Percentiles rank a stretch among this genome's conserved stretches.
Conservation (phyloP, 30 jellyfish, hydroid and myxozoan species). For the Clytia hemisphaerica region DNA sequence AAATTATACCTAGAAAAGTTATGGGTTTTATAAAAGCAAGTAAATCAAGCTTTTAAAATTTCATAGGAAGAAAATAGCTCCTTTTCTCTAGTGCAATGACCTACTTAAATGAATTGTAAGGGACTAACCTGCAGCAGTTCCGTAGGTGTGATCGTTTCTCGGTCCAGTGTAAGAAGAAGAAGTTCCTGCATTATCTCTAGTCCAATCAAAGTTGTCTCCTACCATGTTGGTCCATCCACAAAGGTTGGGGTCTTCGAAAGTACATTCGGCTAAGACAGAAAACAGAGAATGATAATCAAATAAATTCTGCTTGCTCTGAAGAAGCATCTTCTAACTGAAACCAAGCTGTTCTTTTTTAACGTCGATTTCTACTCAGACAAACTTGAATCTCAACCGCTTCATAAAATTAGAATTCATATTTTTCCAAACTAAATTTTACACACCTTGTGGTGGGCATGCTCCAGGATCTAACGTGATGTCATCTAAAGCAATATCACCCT, state of each 20-base stretch:
- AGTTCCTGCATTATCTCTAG: constrained; percentile 67
- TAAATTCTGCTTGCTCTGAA: too few species aligned
- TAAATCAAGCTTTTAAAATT: not conserved
- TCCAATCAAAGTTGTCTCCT: constrained; percentile 86
- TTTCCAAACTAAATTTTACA: too few species aligned
- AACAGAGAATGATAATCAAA: too few species aligned
- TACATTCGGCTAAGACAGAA: constrained; percentile 61
- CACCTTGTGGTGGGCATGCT: constrained; percentile 86
- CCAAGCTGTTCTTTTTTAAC: too few species aligned
- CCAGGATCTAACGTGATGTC: constrained; percentile 66
- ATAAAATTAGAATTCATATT: too few species aligned
- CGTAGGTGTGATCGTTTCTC: constrained; percentile 66
- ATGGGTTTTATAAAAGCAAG: not conserved
- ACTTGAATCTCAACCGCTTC: too few species aligned
- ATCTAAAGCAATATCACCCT: constrained; percentile 90
- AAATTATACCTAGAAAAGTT: not conserved
- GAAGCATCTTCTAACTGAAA: too few species aligned
- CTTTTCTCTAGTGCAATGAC: too few species aligned
- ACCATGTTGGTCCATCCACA: constrained; percentile 86
- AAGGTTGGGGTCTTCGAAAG: constrained; percentile 76
- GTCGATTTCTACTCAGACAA: too few species aligned
- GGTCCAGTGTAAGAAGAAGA: constrained; percentile 79
- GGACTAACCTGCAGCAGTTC: constrained; percentile 50
- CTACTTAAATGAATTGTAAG: not conserved
- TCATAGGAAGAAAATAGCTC: too few species aligned